Percentiles rank a stretch among this genome's conserved stretches.
phyloP scores from a whole-genome alignment of 2,797 vertebrate species.

The Chaenodraco wilsoni region DNA sequence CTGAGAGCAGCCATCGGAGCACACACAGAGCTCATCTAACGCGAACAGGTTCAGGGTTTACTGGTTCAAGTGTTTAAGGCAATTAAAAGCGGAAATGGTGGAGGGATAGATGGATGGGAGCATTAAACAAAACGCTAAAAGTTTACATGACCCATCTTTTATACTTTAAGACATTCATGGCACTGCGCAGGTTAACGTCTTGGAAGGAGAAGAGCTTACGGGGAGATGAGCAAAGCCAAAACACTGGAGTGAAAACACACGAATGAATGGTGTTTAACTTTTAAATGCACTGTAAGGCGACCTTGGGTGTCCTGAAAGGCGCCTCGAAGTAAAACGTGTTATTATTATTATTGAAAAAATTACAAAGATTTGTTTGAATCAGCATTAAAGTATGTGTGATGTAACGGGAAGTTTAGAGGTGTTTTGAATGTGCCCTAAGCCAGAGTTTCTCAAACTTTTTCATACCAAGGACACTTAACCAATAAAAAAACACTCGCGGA shows the following conservation, averaged over 20 bases:
- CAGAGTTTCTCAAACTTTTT: too few relatives aligned
- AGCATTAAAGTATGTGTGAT: neutral
- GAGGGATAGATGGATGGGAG: slow-evolving; percentile 56
- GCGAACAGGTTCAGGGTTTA: slow-evolving; percentile 71
- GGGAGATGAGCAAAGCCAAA: slow-evolving; percentile 11
- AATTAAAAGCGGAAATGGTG: slow-evolving; percentile 69
- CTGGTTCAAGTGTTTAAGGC: slow-evolving; percentile 65
- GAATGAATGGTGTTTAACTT: neutral
- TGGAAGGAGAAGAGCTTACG: slow-evolving; percentile 19
- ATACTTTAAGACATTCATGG: slow-evolving; percentile 40
- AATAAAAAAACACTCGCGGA: too few relatives aligned
- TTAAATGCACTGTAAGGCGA: too few relatives aligned
- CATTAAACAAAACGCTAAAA: slow-evolving; percentile 54
- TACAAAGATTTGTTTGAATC: neutral
- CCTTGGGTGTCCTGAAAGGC: too few relatives aligned
- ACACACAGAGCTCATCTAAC: slow-evolving; percentile 81
- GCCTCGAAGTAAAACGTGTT: too few relatives aligned
- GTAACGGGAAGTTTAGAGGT: neutral
- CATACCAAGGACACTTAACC: too few relatives aligned
- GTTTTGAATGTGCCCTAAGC: neutral
- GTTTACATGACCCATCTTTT: slow-evolving; percentile 46
- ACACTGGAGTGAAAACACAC: neutral
- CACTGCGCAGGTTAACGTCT: slow-evolving; percentile 26
- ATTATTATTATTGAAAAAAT: neutral
- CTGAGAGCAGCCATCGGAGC: slow-evolving; percentile 73